A percentile compares a stretch with the other conserved stretches of the same genome.
These are phyloP conservation scores for Tychaedon coryphoeus DNA, from an alignment of 2,113 vertebrate genomes.

Conservation along the genomic window DNA sequence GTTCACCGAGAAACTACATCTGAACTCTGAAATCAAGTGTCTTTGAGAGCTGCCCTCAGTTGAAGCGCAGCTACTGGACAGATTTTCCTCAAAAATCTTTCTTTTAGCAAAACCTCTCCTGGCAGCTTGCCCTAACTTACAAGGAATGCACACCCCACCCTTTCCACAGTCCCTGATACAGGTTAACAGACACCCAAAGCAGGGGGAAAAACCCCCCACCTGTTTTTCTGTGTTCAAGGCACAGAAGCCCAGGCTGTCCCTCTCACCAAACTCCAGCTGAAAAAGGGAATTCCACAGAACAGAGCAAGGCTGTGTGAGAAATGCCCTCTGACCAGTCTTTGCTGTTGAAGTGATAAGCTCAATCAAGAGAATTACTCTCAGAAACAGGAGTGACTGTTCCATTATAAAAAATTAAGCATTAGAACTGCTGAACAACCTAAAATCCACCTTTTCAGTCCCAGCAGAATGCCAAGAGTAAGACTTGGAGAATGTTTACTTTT, in stretches of 20 bases:
- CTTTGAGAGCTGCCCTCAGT: background rate
- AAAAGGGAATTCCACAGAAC: background rate
- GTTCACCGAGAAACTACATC: background rate
- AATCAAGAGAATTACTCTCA: background rate
- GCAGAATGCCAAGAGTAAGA: background rate
- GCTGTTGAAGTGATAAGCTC: background rate
- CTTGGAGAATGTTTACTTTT: background rate
- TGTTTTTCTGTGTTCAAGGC: background rate
- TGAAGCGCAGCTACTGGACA: background rate
- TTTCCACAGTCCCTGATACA: background rate
- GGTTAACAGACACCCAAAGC: background rate
- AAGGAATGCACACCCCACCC: background rate
- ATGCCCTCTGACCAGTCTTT: background rate
- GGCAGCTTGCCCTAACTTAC: background rate
- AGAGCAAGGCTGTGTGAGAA: background rate
- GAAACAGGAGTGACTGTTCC: background rate
- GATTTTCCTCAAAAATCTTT: background rate
- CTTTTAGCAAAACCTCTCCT: background rate
- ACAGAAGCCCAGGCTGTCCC: background rate
- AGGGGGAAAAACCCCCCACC: fast-evolving
- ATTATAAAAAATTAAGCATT: background rate
- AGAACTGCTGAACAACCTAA: background rate
- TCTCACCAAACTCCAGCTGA: background rate
- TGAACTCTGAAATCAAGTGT: background rate
- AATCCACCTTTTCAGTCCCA: background rate